Base-by-base conservation (phyloP, 2,113 vertebrate species). In the Copsychus sechellarum region DNA sequence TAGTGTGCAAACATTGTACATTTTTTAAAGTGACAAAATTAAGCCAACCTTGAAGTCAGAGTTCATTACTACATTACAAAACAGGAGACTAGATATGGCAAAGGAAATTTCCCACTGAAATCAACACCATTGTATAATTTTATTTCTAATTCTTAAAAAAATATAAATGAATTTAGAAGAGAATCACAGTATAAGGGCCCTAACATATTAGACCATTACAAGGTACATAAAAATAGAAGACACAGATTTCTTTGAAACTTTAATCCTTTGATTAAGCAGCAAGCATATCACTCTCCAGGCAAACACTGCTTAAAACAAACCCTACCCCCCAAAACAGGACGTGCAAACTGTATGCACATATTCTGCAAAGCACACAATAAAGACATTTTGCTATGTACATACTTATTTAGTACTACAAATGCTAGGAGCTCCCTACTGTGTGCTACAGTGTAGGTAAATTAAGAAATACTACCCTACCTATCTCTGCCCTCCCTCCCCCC, bases 261-360 rank as follows among this genome's bases (percentile, higher is more conserved):
- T 98, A 98, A 98, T 98, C 98, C 97, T 98, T 98, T 97, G 97
- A 98, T 97, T 98, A 98, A 98, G 98, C 98, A 98, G 97, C 98
- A 98, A 98, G 98, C 98, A 98, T 97, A 98, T 98, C 98, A 98
- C 97, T 98, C 98, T 97, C 97, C 98, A 98, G 96, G 97, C 97
- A 97, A 98, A 98, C 97, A 98, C 98, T 98, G 97, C 98, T 98
- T 97, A 96, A 98, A 96, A 97, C 96, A 97, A 95, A 95, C 93
- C 92, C 96, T 93, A 94, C 91, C 86, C 94, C 93, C 94, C 90
- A 84, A 88, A 97, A 97, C 96, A 98, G 96, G 97, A 97, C 97
- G 97, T 98, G 98, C 98, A 98, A 98, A 98, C 97, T 67, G 93
- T 98, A 97, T 98, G 98, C 98, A 98, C 98, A 98, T 97, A 97